phyloP scores from a whole-genome alignment of 1,140 invertebrate genomes.

The Caerostris darwini region DNA sequence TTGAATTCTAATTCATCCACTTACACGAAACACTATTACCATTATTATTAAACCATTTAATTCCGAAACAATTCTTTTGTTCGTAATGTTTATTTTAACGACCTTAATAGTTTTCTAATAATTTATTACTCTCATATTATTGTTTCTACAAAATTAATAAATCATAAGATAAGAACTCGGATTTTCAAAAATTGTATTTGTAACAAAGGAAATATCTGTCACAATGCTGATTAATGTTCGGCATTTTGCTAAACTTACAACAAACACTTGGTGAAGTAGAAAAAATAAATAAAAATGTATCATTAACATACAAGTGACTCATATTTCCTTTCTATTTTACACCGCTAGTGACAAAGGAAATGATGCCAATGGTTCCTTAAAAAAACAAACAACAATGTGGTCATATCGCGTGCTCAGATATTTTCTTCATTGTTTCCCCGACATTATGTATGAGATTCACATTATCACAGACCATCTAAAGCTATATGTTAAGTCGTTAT shows the following conservation, averaged over 20 bases:
- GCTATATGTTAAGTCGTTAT: constrained; percentile 71
- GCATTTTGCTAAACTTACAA: background rate
- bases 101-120: no score
- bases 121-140: no score
- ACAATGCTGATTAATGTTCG: background rate
- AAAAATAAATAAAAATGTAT: background rate
- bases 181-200: no score
- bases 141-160: no score
- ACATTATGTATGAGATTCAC: constrained; percentile 53
- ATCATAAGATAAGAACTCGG: no score
- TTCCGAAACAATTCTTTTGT: no score
- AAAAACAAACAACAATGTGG: constrained; percentile 60
- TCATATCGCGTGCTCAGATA: constrained; percentile 33
- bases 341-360: constrained; percentile 7
- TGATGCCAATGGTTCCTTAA: background rate
- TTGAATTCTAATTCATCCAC: no score
- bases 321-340: background rate
- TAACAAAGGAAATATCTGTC: background rate
- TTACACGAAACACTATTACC: no score
- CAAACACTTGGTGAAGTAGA: background rate
- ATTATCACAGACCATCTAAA: constrained; percentile 63
- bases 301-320: constrained; percentile 22
- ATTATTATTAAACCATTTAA: no score
- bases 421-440: constrained; percentile 54
- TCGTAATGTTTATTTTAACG: no score